Conservation (phyloP, 2,797 vertebrate genomes). For the Oryzias sinensis region DNA sequence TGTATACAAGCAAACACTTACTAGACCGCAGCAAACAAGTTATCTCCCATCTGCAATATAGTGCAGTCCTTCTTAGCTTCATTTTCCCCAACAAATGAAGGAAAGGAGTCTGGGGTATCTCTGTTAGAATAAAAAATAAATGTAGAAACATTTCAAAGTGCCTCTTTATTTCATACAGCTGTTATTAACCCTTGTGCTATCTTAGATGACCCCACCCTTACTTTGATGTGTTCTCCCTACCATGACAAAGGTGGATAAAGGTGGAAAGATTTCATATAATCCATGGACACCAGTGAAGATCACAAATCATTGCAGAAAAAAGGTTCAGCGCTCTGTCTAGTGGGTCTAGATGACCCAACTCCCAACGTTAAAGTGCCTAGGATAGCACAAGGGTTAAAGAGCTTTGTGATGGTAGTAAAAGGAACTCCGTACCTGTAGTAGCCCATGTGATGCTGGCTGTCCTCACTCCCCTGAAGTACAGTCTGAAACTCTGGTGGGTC, state of each 20-base stretch:
- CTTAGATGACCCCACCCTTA: too few relatives aligned
- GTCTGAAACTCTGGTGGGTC: conserved; percentile 98
- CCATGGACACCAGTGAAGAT: too few relatives aligned
- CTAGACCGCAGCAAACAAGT: conserved; percentile 92
- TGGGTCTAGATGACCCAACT: too few relatives aligned
- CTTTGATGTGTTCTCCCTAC: too few relatives aligned
- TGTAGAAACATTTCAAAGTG: neutral
- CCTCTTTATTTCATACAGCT: neutral
- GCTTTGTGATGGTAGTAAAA: neutral
- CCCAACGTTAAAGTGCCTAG: too few relatives aligned
- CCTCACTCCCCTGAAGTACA: conserved; percentile 80
- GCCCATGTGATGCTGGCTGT: conserved; percentile 89
- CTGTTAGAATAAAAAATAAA: conserved; percentile 60
- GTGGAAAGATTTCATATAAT: too few relatives aligned
- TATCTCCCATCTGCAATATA: conserved; percentile 89
- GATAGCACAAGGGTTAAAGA: neutral
- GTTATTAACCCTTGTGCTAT: neutral
- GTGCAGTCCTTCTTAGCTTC: conserved; percentile 87
- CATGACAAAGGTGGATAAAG: too few relatives aligned
- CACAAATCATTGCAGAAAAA: too few relatives aligned
- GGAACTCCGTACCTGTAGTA: conserved; percentile 87
- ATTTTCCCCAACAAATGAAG: conserved; percentile 89
- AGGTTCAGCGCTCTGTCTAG: too few relatives aligned
- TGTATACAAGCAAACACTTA: conserved; percentile 71
- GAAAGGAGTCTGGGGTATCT: conserved; percentile 88